Evolutionary conservation across 2,113 vertebrate species (phyloP).

Genomic region (Saccopteryx bilineata): DNA sequence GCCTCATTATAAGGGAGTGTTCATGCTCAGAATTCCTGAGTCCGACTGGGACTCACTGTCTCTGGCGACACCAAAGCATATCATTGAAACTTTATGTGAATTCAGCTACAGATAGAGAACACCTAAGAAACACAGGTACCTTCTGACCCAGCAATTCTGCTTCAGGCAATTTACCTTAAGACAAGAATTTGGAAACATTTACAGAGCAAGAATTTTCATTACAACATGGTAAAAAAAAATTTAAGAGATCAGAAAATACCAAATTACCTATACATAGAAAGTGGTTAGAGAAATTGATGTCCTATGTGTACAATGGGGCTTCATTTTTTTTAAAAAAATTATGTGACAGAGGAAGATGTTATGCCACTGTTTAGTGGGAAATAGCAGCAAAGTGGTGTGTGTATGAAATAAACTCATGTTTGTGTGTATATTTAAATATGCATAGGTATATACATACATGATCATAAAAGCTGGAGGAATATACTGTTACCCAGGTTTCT

Average conservation of each 20-base stretch:
- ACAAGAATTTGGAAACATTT: conserved; percentile 33
- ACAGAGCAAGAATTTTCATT: conserved; percentile 23
- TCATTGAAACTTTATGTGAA: background rate
- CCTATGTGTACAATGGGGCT: background rate
- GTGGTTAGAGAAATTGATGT: background rate
- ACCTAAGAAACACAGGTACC: background rate
- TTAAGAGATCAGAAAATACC: conserved; percentile 23
- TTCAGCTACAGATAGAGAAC: conserved; percentile 44
- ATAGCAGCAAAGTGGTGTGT: background rate
- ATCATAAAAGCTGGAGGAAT: background rate
- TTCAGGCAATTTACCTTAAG: background rate
- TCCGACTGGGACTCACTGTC: background rate
- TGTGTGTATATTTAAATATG: background rate
- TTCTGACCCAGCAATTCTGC: background rate
- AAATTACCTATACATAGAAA: background rate
- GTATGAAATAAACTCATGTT: background rate
- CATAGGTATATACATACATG: background rate
- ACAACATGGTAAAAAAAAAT: background rate
- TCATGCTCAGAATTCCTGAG: background rate
- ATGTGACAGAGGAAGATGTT: background rate
- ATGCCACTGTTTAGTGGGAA: background rate
- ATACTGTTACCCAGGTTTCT: background rate
- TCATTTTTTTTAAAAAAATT: background rate
- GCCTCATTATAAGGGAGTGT: background rate
- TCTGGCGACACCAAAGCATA: background rate